phyloP scores from a whole-genome alignment of 2,113 vertebrate genomes.

The Odocoileus virginianus region DNA sequence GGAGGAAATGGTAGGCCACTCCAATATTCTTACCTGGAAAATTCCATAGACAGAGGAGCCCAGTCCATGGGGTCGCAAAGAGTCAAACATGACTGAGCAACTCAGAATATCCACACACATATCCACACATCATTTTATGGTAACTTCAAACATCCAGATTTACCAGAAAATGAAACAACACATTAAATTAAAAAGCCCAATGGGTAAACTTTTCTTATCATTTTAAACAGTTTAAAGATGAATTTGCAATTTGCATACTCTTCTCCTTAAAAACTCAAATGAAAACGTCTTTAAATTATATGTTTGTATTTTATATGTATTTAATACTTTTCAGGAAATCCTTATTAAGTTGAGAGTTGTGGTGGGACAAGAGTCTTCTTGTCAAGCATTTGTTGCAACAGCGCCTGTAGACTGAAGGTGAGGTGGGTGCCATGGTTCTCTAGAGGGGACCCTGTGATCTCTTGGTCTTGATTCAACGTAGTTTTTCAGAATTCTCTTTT shows the following conservation, averaged over 20 bases:
- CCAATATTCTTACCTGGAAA: not conserved
- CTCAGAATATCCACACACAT: not conserved
- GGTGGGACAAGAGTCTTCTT: not conserved
- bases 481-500: not conserved
- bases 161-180: not conserved
- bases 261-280: not conserved
- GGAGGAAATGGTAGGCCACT: not conserved
- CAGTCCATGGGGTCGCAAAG: not conserved
- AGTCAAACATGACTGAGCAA: not conserved
- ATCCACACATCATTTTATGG: not conserved
- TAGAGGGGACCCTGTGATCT: not conserved
- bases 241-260: not conserved
- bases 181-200: not conserved
- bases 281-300: not conserved
- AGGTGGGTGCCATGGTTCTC: not conserved
- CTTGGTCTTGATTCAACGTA: not conserved
- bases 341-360: not conserved
- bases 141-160: not conserved
- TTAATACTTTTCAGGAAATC: not conserved
- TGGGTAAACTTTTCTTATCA: not conserved
- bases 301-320: not conserved
- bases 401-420: accelerated
- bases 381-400: not conserved
- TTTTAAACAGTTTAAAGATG: not conserved
- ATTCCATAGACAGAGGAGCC: not conserved